phyloP scores from a whole-genome alignment of 1,140 invertebrate species.

The Papilio polyxenes region DNA sequence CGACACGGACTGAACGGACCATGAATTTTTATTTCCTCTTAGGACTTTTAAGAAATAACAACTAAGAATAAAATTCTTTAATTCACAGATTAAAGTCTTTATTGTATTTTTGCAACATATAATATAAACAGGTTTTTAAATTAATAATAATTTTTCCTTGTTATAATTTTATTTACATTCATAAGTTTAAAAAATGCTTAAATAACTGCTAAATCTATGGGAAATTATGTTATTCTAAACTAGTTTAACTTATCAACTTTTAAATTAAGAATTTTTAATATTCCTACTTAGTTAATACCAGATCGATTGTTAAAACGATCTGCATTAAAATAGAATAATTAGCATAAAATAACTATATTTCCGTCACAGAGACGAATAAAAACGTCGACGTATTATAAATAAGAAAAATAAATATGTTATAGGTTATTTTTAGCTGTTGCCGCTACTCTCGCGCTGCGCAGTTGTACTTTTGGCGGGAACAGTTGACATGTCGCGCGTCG shows the following conservation, averaged over 20 bases:
- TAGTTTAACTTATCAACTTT: not conserved
- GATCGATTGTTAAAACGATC: not conserved
- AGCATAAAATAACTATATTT: conserved; percentile 19
- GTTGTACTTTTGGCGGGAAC: conserved; percentile 17
- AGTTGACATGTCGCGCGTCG: conserved; percentile 32
- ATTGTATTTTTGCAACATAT: not conserved
- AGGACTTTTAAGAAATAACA: not conserved
- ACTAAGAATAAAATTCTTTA: conserved; percentile 2
- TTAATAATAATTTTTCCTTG: not conserved
- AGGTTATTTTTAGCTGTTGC: conserved; percentile 31
- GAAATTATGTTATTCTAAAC: not conserved
- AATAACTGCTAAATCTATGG: not conserved
- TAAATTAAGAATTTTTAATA: not conserved
- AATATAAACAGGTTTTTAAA: not conserved
- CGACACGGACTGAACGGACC: not conserved
- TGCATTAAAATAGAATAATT: not conserved
- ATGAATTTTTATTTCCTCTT: not conserved
- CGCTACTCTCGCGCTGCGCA: conserved; percentile 11
- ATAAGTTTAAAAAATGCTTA: not conserved
- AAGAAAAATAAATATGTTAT: conserved; percentile 15
- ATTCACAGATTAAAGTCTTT: not conserved
- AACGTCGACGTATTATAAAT: not conserved
- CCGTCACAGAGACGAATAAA: not conserved
- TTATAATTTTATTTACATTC: not conserved
- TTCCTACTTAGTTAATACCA: not conserved